Evolutionary conservation across 2,797 vertebrate species (phyloP).

Genomic region (Bryconaethiops microstoma): DNA sequence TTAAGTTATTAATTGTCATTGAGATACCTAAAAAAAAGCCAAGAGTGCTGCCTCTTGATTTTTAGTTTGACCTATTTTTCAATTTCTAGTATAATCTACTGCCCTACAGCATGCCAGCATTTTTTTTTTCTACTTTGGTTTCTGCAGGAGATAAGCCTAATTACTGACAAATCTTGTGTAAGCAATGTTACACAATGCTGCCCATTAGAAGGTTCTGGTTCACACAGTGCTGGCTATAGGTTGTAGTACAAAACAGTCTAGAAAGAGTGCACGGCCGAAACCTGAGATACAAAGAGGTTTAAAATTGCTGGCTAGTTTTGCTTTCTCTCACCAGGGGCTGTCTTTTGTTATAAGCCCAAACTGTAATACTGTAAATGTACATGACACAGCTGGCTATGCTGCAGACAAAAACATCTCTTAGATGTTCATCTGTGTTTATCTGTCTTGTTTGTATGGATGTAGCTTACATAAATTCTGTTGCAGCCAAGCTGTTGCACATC

Average conservation of each 20-base stretch:
- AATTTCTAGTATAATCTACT: background rate
- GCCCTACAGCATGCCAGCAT: background rate
- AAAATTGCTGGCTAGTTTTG: background rate
- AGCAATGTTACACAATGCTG: background rate
- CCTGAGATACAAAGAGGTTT: too few relatives aligned
- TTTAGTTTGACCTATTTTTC: too few relatives aligned
- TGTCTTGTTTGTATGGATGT: background rate
- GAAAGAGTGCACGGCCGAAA: too few relatives aligned
- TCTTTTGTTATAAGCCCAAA: background rate
- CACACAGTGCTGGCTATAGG: background rate
- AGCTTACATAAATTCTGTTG: background rate
- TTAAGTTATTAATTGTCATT: too few relatives aligned
- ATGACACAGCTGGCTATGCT: background rate
- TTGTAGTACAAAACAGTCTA: background rate
- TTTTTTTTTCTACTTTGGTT: too few relatives aligned
- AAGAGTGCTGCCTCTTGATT: too few relatives aligned
- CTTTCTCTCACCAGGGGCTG: background rate
- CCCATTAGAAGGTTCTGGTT: background rate
- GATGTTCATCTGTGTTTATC: background rate
- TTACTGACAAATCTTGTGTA: background rate
- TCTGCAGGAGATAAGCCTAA: background rate
- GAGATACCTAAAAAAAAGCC: too few relatives aligned
- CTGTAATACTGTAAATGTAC: background rate
- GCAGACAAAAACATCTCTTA: background rate
- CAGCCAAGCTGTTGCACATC: background rate